phyloP scores from a whole-genome alignment of 2,888 invertebrate genomes.

The Merodon equestris region DNA sequence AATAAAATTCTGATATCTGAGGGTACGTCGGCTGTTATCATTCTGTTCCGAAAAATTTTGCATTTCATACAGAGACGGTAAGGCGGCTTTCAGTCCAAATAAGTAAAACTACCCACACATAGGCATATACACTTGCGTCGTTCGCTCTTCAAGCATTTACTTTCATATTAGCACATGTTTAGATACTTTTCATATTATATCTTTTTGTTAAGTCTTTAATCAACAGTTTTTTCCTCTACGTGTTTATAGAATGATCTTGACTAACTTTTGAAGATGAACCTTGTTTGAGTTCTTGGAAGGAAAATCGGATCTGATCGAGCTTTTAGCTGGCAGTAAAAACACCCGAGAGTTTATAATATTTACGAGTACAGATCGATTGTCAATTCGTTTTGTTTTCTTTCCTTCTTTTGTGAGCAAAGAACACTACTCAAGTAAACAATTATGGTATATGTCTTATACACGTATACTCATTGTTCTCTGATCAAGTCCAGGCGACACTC shows the following conservation, averaged over 20 bases:
- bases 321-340: no score
- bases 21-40: slow-evolving; percentile 60
- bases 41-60: slow-evolving; percentile 68
- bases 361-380: no score
- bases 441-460: no score
- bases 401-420: no score
- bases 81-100: slow-evolving; percentile 6
- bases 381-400: no score
- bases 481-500: neutral
- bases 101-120: neutral
- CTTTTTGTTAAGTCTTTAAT: neutral
- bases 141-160: slow-evolving; percentile 3
- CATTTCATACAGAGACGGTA: slow-evolving; percentile 53
- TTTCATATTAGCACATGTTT: no score
- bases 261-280: neutral
- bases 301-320: no score
- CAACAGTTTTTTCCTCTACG: neutral
- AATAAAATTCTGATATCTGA: slow-evolving; percentile 62
- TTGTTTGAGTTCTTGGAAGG: neutral
- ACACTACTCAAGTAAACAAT: no score
- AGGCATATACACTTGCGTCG: slow-evolving; percentile 26
- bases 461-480: neutral
- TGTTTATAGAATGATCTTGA: no score
- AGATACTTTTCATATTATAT: no score
- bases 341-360: no score